phyloP scores from a whole-genome alignment of 2,113 vertebrate species.

The Rallus limicola region DNA sequence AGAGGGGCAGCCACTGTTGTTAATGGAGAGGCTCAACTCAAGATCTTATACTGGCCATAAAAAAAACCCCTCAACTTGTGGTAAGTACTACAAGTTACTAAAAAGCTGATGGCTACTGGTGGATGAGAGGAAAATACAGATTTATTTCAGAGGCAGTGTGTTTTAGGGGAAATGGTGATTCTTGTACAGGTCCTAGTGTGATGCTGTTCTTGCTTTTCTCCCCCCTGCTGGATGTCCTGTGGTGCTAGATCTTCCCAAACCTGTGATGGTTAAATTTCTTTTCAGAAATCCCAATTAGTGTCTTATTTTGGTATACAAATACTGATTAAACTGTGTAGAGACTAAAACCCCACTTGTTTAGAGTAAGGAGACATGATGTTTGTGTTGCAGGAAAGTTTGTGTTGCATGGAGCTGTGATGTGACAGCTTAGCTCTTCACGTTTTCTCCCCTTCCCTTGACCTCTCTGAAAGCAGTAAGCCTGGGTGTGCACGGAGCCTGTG shows the following conservation, averaged over 20 bases:
- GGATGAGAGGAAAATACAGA: not conserved
- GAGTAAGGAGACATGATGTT: not conserved
- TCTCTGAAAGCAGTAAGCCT: not conserved
- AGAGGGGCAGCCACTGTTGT: not conserved
- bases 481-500: not conserved
- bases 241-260: not conserved
- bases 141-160: not conserved
- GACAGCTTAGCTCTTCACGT: not conserved
- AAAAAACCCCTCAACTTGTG: not conserved
- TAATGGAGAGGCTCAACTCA: not conserved
- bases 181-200: not conserved
- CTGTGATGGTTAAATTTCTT: not conserved
- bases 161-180: not conserved
- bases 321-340: not conserved
- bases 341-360: not conserved
- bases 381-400: not conserved
- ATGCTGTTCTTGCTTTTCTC: not conserved
- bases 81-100: not conserved
- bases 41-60: not conserved
- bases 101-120: not conserved
- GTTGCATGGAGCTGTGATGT: accelerated
- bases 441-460: not conserved
- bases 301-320: not conserved
- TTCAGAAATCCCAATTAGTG: not conserved
- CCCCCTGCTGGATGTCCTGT: not conserved